Evolutionary conservation across 1,140 invertebrate species (phyloP).

Genomic region (Drosophila equinoxialis): DNA sequence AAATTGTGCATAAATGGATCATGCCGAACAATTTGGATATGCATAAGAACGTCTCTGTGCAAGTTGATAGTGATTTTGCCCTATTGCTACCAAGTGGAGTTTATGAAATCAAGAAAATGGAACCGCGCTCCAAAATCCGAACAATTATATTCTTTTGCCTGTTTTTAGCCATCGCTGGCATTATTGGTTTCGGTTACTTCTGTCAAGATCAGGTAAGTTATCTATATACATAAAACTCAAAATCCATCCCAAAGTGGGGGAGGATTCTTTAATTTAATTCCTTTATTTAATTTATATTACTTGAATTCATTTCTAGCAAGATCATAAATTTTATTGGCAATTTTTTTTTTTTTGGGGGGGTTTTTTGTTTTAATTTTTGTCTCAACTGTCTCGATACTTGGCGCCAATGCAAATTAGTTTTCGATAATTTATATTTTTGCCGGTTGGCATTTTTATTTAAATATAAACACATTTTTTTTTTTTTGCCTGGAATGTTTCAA

Average conservation of each 20-base stretch:
- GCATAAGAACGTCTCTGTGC: conserved; percentile 90
- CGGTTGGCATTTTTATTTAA: conserved; percentile 58
- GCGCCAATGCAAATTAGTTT: conserved; percentile 75
- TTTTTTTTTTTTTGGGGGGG: not conserved
- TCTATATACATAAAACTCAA: too few species aligned
- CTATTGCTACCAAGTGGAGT: conserved; percentile 87
- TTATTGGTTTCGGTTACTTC: conserved; percentile 94
- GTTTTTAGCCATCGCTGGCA: conserved; percentile 90
- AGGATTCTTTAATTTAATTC: not conserved
- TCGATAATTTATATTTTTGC: conserved; percentile 66
- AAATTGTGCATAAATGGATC: conserved; percentile 57
- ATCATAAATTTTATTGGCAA: conserved; percentile 46
- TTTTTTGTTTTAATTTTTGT: conserved; percentile 2
- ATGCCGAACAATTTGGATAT: conserved; percentile 83
- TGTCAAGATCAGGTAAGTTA: conserved; percentile 90
- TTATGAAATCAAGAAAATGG: conserved; percentile 91
- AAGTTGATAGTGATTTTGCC: conserved; percentile 90
- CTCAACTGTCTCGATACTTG: conserved; percentile 25
- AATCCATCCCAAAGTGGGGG: not conserved
- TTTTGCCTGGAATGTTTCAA: conserved; percentile 34
- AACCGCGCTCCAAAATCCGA: conserved; percentile 88
- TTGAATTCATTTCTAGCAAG: conserved; percentile 23
- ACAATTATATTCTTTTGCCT: conserved; percentile 91
- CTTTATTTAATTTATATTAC: conserved; percentile 2
- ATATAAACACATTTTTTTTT: conserved; percentile 35